phyloP scores from a whole-genome alignment of 2,797 vertebrate genomes.

The Squalus acanthias region DNA sequence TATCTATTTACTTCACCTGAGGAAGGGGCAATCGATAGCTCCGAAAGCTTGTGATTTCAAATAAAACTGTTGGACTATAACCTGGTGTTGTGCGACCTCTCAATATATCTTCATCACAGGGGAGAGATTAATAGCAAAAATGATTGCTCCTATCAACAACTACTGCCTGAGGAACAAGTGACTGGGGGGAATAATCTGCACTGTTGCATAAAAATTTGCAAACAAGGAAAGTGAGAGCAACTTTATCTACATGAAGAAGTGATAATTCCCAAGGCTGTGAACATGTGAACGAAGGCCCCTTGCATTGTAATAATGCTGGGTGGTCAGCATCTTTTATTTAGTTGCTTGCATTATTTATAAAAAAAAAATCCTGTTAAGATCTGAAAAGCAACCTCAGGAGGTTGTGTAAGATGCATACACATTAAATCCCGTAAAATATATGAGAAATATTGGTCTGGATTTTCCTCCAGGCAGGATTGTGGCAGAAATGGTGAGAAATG shows the following conservation, averaged over 20 bases:
- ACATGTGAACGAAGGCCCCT: background rate
- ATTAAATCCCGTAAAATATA: background rate
- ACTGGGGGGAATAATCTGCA: background rate
- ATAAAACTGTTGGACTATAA: too few relatives aligned
- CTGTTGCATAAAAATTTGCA: background rate
- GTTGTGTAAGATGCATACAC: background rate
- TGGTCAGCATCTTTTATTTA: background rate
- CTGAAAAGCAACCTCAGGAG: background rate
- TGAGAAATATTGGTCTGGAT: background rate
- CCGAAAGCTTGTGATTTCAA: too few relatives aligned
- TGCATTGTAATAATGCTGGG: background rate
- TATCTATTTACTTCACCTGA: too few relatives aligned
- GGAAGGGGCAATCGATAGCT: too few relatives aligned
- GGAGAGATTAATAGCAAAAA: background rate
- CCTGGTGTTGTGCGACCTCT: too few relatives aligned
- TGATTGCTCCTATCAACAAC: background rate
- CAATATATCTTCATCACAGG: background rate
- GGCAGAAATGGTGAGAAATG: background rate
- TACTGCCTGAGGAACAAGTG: background rate
- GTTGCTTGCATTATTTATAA: background rate
- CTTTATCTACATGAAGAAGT: background rate
- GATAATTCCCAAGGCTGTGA: background rate
- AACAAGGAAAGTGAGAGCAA: background rate
- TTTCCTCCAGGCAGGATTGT: background rate
- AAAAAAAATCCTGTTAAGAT: background rate